Conservation (phyloP, 2,113 vertebrate species). For the Oplegnathus fasciatus region DNA sequence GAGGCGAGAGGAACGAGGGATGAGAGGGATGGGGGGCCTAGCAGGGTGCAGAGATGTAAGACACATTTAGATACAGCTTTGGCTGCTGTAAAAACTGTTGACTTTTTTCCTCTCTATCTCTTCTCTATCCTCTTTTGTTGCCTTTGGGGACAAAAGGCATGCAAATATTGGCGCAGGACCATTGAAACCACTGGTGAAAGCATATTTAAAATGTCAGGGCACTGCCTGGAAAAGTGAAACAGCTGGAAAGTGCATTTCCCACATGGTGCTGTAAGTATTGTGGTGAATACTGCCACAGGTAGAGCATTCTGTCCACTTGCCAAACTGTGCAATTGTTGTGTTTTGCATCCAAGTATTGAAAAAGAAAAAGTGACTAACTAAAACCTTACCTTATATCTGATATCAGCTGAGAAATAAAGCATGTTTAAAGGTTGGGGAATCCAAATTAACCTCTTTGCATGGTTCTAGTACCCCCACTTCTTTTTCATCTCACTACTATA, state of each 20-base stretch:
- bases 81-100: constrained; percentile 78
- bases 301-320: constrained; percentile 20
- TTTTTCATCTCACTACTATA: not conserved
- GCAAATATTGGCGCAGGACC: constrained; percentile 78
- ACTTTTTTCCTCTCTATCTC: constrained; percentile 67
- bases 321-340: constrained; percentile 8
- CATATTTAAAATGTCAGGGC: constrained; percentile 80
- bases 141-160: constrained; percentile 79
- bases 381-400: constrained; percentile 3
- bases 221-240: constrained; percentile 67
- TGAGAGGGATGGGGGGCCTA: constrained; percentile 69
- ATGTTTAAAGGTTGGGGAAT: constrained; percentile 49
- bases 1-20: constrained; percentile 75
- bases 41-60: constrained; percentile 83
- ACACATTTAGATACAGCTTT: constrained; percentile 81
- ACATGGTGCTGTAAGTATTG: constrained; percentile 42
- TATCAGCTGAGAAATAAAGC: constrained; percentile 35
- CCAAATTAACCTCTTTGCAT: constrained; percentile 54
- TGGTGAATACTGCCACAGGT: constrained; percentile 32
- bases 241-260: constrained; percentile 65
- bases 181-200: constrained; percentile 70
- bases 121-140: constrained; percentile 69
- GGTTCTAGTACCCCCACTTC: constrained; percentile 25
- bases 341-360: not conserved
- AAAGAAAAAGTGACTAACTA: not conserved